phyloP scores from a whole-genome alignment of 2,888 invertebrate genomes.

The Drosophila antonietae region DNA sequence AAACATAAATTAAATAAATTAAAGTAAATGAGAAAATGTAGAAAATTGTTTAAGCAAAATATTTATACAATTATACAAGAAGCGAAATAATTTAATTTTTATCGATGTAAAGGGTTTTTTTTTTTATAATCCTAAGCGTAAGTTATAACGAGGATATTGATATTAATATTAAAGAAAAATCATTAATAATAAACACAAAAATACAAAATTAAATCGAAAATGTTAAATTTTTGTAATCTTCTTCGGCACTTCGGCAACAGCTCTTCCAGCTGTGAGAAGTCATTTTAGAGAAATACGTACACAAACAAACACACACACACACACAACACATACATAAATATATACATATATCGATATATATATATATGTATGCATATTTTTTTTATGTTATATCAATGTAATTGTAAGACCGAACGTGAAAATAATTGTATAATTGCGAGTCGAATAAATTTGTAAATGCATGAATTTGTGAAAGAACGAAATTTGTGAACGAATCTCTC shows the following conservation, averaged over 20 bases:
- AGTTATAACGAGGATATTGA: conserved; percentile 36
- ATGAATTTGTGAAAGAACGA: conserved; percentile 19
- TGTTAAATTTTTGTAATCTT: conserved; percentile 43
- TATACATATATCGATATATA: conserved; percentile 10
- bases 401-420: conserved; percentile 37
- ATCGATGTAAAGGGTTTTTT: conserved; percentile 62
- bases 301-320: conserved; percentile 4
- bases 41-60: conserved; percentile 70
- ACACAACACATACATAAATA: conserved; percentile 3
- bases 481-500: conserved; percentile 7
- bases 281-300: conserved; percentile 39
- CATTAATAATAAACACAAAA: conserved; percentile 18
- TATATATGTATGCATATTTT: conserved; percentile 9
- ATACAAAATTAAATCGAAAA: conserved; percentile 11
- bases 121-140: conserved; percentile 53
- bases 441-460: conserved; percentile 49
- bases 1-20: conserved; percentile 27
- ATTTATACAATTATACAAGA: conserved; percentile 71
- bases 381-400: conserved; percentile 29
- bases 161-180: conserved; percentile 36
- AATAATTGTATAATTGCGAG: conserved; percentile 37
- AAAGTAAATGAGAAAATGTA: conserved; percentile 43
- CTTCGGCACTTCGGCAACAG: conserved; percentile 41
- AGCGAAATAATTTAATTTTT: conserved; percentile 56
- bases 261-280: conserved; percentile 43